phyloP scores from a whole-genome alignment of 2,888 invertebrate genomes.

The Temnothorax ravouxi region DNA sequence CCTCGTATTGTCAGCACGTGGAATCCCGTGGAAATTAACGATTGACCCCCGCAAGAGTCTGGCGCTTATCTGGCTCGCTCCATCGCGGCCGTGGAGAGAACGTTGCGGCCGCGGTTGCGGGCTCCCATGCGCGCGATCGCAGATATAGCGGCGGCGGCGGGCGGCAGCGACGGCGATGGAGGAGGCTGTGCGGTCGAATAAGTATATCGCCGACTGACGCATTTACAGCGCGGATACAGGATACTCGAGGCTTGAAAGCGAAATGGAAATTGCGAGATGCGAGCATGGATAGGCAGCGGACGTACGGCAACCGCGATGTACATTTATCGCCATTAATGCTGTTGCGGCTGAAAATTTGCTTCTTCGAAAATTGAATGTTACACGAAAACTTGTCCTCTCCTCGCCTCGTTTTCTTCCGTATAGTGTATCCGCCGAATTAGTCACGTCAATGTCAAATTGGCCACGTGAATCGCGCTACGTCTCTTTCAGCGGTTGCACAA shows the following conservation, averaged over 20 bases:
- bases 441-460: constrained; percentile 39
- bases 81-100: constrained; percentile 71
- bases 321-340: background rate
- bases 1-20: constrained; percentile 83
- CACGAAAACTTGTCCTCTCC: background rate
- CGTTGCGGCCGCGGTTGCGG: constrained; percentile 51
- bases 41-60: constrained; percentile 78
- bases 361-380: constrained; percentile 38
- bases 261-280: constrained; percentile 35
- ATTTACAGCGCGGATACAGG: constrained; percentile 25
- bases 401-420: no score
- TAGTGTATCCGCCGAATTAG: constrained; percentile 28
- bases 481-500: constrained; percentile 34
- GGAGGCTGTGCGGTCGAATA: constrained; percentile 70
- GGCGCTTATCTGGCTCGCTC: constrained; percentile 72
- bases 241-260: constrained; percentile 33
- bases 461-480: constrained; percentile 27
- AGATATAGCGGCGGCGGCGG: constrained; percentile 65
- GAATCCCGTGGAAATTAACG: constrained; percentile 84
- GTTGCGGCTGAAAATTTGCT: background rate
- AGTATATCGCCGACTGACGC: constrained; percentile 74
- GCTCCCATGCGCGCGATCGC: constrained; percentile 72
- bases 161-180: constrained; percentile 34
- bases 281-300: background rate
- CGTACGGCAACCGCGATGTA: background rate